Conservation (phyloP, 2,888 invertebrate species). For the Lysandra coridon region DNA sequence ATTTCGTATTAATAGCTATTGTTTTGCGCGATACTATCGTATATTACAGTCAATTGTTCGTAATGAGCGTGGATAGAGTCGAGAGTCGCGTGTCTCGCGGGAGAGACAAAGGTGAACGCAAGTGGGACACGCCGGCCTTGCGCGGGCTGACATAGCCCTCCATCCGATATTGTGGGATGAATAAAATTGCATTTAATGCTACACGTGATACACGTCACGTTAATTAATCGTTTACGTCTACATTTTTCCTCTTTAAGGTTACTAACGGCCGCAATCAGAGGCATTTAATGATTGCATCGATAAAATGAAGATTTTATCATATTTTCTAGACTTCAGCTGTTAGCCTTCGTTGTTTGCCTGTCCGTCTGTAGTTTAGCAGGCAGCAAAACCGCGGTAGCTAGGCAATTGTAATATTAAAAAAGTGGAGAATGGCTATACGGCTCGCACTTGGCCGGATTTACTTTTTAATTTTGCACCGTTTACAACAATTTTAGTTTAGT, state of each 20-base stretch:
- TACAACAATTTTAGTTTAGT: not conserved
- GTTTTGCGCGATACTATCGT: slow-evolving; percentile 35
- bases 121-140: slow-evolving; percentile 73
- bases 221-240: not conserved
- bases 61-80: slow-evolving; percentile 52
- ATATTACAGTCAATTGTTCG: slow-evolving; percentile 42
- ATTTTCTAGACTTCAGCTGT: too few species aligned
- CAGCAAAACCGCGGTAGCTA: too few species aligned
- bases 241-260: not conserved
- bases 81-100: slow-evolving; percentile 52
- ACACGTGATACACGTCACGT: slow-evolving; percentile 33
- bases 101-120: slow-evolving; percentile 71
- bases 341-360: too few species aligned
- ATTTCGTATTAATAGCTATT: slow-evolving; percentile 34
- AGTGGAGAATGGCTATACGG: too few species aligned
- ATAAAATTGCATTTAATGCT: slow-evolving; percentile 36
- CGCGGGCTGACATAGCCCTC: slow-evolving; percentile 55
- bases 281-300: too few species aligned
- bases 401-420: too few species aligned
- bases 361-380: too few species aligned
- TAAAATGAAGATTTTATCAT: too few species aligned
- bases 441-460: not conserved
- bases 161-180: slow-evolving; percentile 46
- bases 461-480: not conserved
- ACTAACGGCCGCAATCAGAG: too few species aligned